These are phyloP conservation scores for Ceratosolen solmsi DNA, from an alignment of 1,140 invertebrate genomes.

Conservation along the genomic window DNA sequence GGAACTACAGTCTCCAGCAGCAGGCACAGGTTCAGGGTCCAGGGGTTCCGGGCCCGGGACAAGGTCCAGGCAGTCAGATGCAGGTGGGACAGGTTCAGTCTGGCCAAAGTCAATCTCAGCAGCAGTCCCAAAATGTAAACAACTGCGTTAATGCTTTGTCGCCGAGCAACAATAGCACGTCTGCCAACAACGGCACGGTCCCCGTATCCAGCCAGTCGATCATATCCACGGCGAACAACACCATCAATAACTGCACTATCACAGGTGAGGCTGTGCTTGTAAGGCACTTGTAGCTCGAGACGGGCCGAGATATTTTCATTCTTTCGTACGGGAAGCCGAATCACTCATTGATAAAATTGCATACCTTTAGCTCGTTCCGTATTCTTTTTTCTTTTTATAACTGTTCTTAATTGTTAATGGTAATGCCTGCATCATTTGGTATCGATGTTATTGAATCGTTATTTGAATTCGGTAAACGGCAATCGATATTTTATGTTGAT, in stretches of 20 bases:
- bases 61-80: neutral
- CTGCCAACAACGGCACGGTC: neutral
- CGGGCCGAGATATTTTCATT: conserved; percentile 34
- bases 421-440: neutral
- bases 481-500: too few species aligned
- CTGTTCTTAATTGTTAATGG: too few species aligned
- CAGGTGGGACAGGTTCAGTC: conserved; percentile 16
- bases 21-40: conserved; percentile 76
- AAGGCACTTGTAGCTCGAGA: conserved; percentile 10
- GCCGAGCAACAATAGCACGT: conserved; percentile 11
- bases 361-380: neutral
- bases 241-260: conserved; percentile 72
- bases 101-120: neutral
- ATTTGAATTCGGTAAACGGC: neutral
- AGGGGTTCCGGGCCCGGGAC: neutral
- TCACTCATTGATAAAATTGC: neutral
- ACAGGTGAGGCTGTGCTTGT: conserved; percentile 64
- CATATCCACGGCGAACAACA: conserved; percentile 72
- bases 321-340: neutral
- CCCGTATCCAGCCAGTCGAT: conserved; percentile 71
- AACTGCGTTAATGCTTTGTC: neutral
- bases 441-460: neutral
- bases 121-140: neutral
- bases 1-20: conserved; percentile 83
- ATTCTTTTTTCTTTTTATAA: neutral